These are phyloP conservation scores for Drosophila suboccidentalis DNA, from an alignment of 2,888 invertebrate genomes.

Conservation along the genomic window DNA sequence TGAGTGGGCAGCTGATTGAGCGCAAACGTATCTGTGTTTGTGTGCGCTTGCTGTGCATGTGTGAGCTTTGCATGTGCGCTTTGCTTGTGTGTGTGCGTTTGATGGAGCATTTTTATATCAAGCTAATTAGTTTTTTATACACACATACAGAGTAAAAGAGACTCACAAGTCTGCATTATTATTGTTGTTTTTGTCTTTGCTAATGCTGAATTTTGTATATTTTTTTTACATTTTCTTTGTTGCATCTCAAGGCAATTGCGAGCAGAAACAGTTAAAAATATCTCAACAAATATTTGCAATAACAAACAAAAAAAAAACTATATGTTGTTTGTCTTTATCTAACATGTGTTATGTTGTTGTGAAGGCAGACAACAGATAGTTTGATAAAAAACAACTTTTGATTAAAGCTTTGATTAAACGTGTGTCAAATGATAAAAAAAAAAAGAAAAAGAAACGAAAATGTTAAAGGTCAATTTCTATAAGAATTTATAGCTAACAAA, in stretches of 20 bases:
- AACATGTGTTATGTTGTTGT: not conserved
- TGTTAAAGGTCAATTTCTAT: too few relatives aligned
- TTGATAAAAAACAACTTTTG: slow-evolving; percentile 7
- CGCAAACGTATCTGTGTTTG: slow-evolving; percentile 8
- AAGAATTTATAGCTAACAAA: not conserved
- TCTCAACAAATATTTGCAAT: slow-evolving; percentile 1
- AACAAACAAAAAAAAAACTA: not conserved
- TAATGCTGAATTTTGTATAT: slow-evolving; percentile 21
- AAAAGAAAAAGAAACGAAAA: not conserved
- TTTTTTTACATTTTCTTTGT: slow-evolving; percentile 30
- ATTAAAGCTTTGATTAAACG: not conserved
- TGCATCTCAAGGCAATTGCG: slow-evolving; percentile 39
- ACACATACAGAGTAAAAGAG: not conserved
- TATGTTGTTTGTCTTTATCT: slow-evolving; percentile 8
- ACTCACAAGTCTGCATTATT: slow-evolving; percentile 21
- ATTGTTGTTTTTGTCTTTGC: slow-evolving; percentile 9
- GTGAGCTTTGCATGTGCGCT: slow-evolving; percentile 16
- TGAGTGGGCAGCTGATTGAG: slow-evolving; percentile 54
- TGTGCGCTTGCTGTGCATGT: not conserved
- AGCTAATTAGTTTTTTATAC: slow-evolving; percentile 59
- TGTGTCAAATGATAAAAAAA: not conserved
- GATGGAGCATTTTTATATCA: slow-evolving; percentile 56
- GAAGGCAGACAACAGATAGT: slow-evolving; percentile 8
- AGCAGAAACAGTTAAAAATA: slow-evolving; percentile 23
- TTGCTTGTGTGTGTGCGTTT: slow-evolving; percentile 7